Conservation (phyloP, 1,140 invertebrate genomes). For the Hycleus phaleratus region DNA sequence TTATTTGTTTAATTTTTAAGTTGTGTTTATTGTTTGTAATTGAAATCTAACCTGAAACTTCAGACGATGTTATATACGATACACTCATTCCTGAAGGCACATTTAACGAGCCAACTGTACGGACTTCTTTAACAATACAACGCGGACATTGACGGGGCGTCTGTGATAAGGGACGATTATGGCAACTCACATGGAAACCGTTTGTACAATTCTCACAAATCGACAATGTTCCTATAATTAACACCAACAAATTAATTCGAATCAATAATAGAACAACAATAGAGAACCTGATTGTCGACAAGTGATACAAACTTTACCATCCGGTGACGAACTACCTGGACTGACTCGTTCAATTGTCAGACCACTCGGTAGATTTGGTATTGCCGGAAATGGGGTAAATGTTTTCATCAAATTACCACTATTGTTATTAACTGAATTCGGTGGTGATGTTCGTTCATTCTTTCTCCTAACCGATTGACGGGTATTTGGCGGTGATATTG, state of each 20-base stretch:
- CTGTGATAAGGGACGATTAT: conserved; percentile 37
- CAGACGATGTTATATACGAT: conserved; percentile 26
- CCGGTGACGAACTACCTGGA: conserved; percentile 40
- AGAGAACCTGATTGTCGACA: conserved; percentile 38
- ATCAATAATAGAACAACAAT: not conserved
- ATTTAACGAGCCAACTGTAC: conserved; percentile 24
- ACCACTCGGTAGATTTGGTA: conserved; percentile 35
- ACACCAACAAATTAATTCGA: conserved; percentile 4
- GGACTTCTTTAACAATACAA: conserved; percentile 31
- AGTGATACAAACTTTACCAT: conserved; percentile 42
- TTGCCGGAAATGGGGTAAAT: conserved; percentile 26
- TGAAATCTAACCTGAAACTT: conserved; percentile 32
- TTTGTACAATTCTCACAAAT: conserved; percentile 45
- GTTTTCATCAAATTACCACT: conserved; percentile 2
- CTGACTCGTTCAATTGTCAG: conserved; percentile 40
- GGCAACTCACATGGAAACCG: conserved; percentile 48
- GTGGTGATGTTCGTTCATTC: conserved; percentile 38
- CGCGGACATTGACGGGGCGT: conserved; percentile 35
- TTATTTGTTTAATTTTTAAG: too few relatives aligned
- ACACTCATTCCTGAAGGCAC: conserved; percentile 33
- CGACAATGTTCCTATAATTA: conserved; percentile 40
- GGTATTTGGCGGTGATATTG: conserved; percentile 44
- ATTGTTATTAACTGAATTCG: not conserved
- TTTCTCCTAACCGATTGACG: conserved; percentile 40
- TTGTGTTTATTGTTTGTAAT: too few relatives aligned